phyloP scores from a whole-genome alignment of 2,797 vertebrate species.

The Platyrinchus mystaceus region DNA sequence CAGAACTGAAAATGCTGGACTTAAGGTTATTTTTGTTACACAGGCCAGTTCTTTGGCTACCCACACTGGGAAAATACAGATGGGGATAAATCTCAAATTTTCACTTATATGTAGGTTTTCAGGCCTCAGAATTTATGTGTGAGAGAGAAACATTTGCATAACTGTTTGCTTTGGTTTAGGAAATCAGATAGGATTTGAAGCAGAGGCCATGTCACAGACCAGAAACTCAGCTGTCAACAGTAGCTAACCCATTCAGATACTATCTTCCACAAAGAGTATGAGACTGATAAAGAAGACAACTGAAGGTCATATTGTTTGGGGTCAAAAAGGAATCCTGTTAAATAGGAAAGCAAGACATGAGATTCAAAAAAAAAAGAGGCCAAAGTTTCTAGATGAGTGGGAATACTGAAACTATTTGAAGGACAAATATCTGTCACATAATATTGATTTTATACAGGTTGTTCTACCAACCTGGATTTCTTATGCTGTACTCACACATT shows the following conservation, averaged over 20 bases:
- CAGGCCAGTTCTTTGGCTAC: too few species aligned
- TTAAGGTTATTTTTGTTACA: too few species aligned
- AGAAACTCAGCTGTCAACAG: not conserved
- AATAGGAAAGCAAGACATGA: not conserved
- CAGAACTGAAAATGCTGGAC: too few species aligned
- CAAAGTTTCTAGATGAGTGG: not conserved
- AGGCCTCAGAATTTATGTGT: not conserved
- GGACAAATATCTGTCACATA: not conserved
- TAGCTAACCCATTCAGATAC: not conserved
- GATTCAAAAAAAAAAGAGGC: not conserved
- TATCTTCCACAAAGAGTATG: not conserved
- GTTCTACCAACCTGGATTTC: not conserved
- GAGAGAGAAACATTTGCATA: not conserved
- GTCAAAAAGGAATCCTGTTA: not conserved
- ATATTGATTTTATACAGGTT: not conserved
- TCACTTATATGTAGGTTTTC: not conserved
- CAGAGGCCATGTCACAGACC: not conserved
- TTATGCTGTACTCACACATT: fast-evolving
- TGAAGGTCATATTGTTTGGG: not conserved
- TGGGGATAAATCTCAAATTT: not conserved
- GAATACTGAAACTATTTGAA: not conserved
- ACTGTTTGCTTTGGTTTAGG: not conserved
- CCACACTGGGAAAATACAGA: not conserved
- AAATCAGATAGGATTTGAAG: not conserved
- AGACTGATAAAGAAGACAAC: not conserved